phyloP scores from a whole-genome alignment of 1,140 invertebrate species.

The Uloborus diversus region DNA sequence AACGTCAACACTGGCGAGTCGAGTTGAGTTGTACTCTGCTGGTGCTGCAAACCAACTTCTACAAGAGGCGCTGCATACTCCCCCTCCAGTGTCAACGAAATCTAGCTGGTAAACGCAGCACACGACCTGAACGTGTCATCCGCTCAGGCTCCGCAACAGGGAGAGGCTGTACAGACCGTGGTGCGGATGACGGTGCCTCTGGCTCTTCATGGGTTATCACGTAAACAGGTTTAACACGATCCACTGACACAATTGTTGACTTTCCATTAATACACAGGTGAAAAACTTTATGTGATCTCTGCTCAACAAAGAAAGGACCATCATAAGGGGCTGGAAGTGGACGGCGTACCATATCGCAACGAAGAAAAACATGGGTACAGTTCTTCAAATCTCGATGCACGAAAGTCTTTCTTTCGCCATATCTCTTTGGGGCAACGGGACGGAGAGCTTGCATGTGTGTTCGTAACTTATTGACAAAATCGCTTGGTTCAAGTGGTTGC shows the following conservation, averaged over 20 bases:
- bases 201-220: too few species aligned
- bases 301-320: background rate
- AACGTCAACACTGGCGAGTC: too few species aligned
- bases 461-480: background rate
- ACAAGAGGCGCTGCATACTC: too few species aligned
- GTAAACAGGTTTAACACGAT: slow-evolving; percentile 8
- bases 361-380: background rate
- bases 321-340: slow-evolving; percentile 7
- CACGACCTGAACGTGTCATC: too few species aligned
- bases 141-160: too few species aligned
- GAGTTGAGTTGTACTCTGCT: too few species aligned
- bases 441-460: background rate
- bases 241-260: background rate
- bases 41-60: too few species aligned
- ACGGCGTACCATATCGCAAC: background rate
- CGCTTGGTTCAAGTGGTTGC: too few species aligned
- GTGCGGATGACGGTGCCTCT: too few species aligned
- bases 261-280: background rate
- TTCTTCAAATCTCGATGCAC: background rate
- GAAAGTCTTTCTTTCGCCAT: background rate
- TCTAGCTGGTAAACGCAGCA: too few species aligned
- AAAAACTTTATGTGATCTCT: background rate
- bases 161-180: too few species aligned
- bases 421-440: background rate
- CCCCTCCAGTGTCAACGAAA: too few species aligned